A percentile compares a stretch with the other conserved stretches of the same genome.
phyloP scores from a whole-genome alignment of 2,113 vertebrate species.

The Dipodomys merriami region DNA sequence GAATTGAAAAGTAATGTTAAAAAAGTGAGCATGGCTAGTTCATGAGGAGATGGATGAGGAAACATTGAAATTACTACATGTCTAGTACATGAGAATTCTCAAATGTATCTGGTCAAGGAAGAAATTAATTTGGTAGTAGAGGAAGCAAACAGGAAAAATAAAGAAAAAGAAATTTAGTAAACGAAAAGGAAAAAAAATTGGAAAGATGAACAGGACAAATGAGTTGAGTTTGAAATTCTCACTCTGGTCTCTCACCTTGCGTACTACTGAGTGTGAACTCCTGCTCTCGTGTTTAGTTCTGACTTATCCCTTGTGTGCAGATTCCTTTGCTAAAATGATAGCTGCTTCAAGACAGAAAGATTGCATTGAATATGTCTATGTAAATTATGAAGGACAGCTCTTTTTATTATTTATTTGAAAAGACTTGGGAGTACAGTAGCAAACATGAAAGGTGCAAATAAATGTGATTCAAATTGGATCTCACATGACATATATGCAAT shows the following conservation, averaged over 20 bases:
- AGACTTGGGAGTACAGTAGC: background rate
- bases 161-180: background rate
- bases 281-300: fast-evolving
- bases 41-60: background rate
- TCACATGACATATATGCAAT: background rate
- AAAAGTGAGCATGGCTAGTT: background rate
- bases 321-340: background rate
- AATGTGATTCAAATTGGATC: background rate
- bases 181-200: too few relatives aligned
- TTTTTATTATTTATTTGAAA: constrained; percentile 20
- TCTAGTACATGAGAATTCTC: background rate
- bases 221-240: background rate
- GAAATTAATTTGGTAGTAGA: background rate
- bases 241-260: fast-evolving
- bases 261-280: background rate
- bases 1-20: background rate
- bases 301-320: too few relatives aligned
- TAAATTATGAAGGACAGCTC: background rate
- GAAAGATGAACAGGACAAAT: background rate
- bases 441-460: background rate
- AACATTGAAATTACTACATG: fast-evolving
- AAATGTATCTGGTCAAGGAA: background rate
- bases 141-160: background rate
- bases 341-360: background rate
- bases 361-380: background rate